These are phyloP conservation scores for Anas bernieri DNA, from an alignment of 2,797 vertebrate genomes.

Conservation along the genomic window DNA sequence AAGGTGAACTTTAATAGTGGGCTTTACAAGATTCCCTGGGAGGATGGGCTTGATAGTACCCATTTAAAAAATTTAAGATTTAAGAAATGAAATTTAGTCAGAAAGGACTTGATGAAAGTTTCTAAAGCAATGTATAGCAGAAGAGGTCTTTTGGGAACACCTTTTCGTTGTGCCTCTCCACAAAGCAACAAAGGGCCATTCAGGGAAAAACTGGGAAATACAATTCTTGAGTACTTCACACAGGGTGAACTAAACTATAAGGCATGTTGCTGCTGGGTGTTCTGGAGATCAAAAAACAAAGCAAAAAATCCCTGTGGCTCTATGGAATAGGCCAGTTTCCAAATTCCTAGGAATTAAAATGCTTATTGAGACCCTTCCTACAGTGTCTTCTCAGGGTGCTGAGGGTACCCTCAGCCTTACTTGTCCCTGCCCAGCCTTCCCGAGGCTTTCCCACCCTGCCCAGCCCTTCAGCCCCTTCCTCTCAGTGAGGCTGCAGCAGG, in stretches of 20 bases:
- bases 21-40: background rate
- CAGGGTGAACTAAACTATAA: background rate
- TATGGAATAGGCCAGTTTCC: background rate
- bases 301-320: background rate
- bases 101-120: background rate
- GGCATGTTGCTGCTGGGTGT: background rate
- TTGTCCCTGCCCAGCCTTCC: background rate
- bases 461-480: background rate
- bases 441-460: background rate
- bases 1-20: background rate
- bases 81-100: slow-evolving; percentile 1
- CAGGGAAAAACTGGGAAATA: background rate
- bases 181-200: background rate
- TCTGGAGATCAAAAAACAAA: background rate
- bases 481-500: background rate
- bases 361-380: background rate
- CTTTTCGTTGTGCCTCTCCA: background rate
- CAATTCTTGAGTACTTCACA: background rate
- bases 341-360: background rate
- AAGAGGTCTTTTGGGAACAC: background rate
- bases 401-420: background rate
- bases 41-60: background rate
- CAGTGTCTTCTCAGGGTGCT: background rate
- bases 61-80: background rate
- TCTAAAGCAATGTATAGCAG: background rate